phyloP scores from a whole-genome alignment of 2,888 invertebrate species.

The Cheilosia variabilis region DNA sequence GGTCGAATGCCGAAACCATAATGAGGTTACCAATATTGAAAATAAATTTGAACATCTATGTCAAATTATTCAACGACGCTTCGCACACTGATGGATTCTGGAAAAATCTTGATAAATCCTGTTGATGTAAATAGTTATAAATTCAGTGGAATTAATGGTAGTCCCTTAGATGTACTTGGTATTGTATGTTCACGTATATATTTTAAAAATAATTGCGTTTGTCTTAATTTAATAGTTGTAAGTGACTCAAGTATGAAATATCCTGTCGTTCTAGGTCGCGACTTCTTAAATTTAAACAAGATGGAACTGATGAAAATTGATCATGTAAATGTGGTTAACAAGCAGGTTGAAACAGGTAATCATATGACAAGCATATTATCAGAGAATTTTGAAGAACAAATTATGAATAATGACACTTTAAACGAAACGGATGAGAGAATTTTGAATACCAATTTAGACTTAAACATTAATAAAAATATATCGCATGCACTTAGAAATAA shows the following conservation, averaged over 20 bases:
- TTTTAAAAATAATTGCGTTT: conserved; percentile 20
- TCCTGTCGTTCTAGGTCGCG: conserved; percentile 20
- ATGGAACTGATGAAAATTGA: conserved; percentile 21
- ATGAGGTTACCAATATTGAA: background rate
- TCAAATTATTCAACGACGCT: conserved; percentile 12
- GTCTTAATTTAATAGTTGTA: conserved; percentile 17
- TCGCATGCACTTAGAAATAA: background rate
- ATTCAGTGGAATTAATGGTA: conserved; percentile 26
- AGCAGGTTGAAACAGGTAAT: conserved; percentile 19
- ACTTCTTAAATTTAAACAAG: conserved; percentile 24
- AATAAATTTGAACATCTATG: conserved; percentile 27
- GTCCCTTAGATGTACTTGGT: conserved; percentile 16
- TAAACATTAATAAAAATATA: conserved; percentile 1
- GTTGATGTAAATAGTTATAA: background rate
- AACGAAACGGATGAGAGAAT: conserved; percentile 1
- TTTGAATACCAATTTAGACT: background rate
- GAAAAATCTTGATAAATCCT: background rate
- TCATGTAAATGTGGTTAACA: conserved; percentile 9
- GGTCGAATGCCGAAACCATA: conserved; percentile 7
- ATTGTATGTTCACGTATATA: conserved; percentile 17
- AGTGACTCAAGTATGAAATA: conserved; percentile 27
- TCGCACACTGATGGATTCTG: conserved; percentile 32
- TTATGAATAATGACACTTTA: conserved; percentile 5
- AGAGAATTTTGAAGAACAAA: conserved; percentile 25
- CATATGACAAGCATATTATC: background rate